Percentiles rank a stretch among this genome's conserved stretches.
These are phyloP conservation scores for Synanthedon formicaeformis DNA, from an alignment of 2,888 invertebrate species.

Conservation along the genomic window DNA sequence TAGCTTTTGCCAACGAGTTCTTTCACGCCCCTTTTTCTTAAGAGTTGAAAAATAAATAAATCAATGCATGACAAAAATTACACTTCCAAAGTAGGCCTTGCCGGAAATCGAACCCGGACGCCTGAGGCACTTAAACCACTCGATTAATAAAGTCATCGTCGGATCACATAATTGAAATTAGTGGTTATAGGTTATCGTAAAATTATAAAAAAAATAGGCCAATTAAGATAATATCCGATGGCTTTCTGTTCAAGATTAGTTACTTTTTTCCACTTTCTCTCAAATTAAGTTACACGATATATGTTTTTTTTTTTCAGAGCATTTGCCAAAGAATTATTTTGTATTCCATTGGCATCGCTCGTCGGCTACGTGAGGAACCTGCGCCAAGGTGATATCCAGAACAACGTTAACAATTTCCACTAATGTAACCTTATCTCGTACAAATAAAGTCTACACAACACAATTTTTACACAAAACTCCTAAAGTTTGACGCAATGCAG, in stretches of 20 bases:
- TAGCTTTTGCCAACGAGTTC: no score
- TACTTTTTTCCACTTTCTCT: neutral
- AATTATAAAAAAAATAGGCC: no score
- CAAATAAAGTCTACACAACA: neutral
- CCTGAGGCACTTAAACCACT: no score
- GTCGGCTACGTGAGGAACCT: conserved; percentile 17
- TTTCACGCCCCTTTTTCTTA: no score
- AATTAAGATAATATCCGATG: no score
- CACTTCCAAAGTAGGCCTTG: no score
- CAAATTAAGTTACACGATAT: neutral
- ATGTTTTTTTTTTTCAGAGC: neutral
- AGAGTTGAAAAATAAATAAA: no score
- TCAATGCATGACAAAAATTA: no score
- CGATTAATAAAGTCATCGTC: no score
- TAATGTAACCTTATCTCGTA: neutral
- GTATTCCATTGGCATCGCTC: conserved; percentile 15
- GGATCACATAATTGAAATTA: no score
- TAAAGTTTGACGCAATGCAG: conserved; percentile 14
- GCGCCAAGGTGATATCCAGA: conserved; percentile 8
- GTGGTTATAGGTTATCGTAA: no score
- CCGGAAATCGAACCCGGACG: no score
- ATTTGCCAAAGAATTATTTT: conserved; percentile 12
- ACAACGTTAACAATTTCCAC: conserved; percentile 2
- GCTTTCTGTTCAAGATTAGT: neutral
- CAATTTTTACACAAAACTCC: neutral